Percentiles rank a stretch among this genome's conserved stretches.
Conservation (phyloP, 2,113 vertebrate species). For the Gambusia affinis region DNA sequence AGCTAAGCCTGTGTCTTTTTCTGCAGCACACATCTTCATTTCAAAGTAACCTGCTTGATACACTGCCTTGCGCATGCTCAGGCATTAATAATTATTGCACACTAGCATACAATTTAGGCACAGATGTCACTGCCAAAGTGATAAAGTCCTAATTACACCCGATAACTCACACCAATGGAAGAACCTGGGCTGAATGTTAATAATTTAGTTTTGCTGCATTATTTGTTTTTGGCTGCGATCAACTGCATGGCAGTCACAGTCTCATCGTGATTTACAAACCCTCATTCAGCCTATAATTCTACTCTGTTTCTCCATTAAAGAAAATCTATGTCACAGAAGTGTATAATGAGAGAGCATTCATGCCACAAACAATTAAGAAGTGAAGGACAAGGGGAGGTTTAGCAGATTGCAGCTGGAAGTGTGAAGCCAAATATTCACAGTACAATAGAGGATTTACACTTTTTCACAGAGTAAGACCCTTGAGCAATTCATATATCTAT, state of each 20-base stretch:
- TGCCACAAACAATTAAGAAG: slow-evolving; percentile 11
- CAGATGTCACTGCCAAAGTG: slow-evolving; percentile 54
- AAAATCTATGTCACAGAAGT: slow-evolving; percentile 28
- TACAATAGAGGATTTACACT: slow-evolving; percentile 10
- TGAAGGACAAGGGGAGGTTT: slow-evolving; percentile 42
- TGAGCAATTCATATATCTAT: background rate
- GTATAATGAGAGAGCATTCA: background rate
- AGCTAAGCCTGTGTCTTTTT: slow-evolving; percentile 13
- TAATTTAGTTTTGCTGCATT: slow-evolving; percentile 29
- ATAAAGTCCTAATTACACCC: slow-evolving; percentile 53
- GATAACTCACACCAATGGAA: slow-evolving; percentile 50
- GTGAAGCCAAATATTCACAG: slow-evolving; percentile 3
- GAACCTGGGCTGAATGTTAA: slow-evolving; percentile 51
- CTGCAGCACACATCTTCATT: slow-evolving; percentile 7
- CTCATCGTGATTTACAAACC: slow-evolving; percentile 17
- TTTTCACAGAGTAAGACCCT: slow-evolving; percentile 4
- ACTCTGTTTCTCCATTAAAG: slow-evolving; percentile 28
- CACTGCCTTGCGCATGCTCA: slow-evolving; percentile 29
- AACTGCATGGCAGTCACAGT: slow-evolving; percentile 14
- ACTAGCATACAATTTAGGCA: slow-evolving; percentile 48
- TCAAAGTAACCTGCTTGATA: slow-evolving; percentile 31
- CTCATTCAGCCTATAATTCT: slow-evolving; percentile 27
- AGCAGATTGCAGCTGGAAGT: background rate
- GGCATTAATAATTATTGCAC: slow-evolving; percentile 46
- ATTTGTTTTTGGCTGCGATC: slow-evolving; percentile 12